These are phyloP conservation scores for Paramormyrops hopkinsi DNA, from an alignment of 2,797 vertebrate genomes.

Conservation along the genomic window DNA sequence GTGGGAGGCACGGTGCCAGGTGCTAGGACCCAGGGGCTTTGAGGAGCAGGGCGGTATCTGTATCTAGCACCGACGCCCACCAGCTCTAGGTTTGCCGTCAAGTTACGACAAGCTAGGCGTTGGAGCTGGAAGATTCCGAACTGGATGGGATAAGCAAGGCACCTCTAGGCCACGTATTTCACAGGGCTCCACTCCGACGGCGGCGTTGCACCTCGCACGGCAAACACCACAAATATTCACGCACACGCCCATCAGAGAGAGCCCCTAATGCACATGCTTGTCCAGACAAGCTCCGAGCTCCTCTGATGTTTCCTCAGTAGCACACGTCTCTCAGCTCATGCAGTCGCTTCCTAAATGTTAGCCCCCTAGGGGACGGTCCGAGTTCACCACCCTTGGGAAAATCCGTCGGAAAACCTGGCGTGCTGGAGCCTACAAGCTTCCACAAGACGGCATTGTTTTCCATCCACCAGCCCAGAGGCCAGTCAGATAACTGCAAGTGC, in stretches of 20 bases:
- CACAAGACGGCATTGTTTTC: not conserved
- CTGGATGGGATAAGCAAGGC: not conserved
- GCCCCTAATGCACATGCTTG: not conserved
- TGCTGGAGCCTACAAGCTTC: not conserved
- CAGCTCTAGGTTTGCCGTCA: not conserved
- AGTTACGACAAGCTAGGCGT: not conserved
- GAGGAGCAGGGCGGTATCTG: not conserved
- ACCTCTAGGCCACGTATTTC: not conserved
- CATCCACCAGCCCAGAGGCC: not conserved
- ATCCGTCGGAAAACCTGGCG: not conserved
- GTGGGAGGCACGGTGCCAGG: not conserved
- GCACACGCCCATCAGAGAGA: not conserved
- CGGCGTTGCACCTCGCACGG: not conserved
- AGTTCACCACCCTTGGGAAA: not conserved
- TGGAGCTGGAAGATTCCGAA: not conserved
- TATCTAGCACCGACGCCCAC: not conserved
- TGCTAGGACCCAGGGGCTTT: slow-evolving; percentile 2
- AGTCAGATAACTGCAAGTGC: not conserved
- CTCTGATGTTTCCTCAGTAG: not conserved
- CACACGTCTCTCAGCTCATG: not conserved
- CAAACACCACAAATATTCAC: not conserved
- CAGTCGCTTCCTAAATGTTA: not conserved
- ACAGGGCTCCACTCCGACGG: not conserved
- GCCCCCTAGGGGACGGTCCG: not conserved
- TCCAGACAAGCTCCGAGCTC: not conserved